Percentiles rank a stretch among this genome's conserved stretches.
Evolutionary conservation across 2,797 vertebrate species (phyloP).

Genomic region (Fundulus diaphanus): DNA sequence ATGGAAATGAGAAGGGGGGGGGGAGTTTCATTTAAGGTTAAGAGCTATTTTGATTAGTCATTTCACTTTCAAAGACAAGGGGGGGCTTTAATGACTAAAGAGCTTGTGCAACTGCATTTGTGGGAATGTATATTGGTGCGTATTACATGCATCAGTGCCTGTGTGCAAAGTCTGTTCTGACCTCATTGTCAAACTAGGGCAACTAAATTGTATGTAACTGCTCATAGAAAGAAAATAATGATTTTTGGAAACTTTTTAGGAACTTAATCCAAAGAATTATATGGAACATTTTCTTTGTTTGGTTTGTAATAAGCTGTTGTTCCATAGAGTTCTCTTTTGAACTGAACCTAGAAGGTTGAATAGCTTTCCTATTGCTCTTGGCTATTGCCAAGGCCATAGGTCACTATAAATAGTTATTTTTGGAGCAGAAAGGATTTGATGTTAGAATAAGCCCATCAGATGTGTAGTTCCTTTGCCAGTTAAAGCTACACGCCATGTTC

Average conservation of each 20-base stretch:
- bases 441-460: not conserved
- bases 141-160: not conserved
- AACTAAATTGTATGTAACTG: not conserved
- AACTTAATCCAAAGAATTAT: not conserved
- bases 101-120: conserved; percentile 15
- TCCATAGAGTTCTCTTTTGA: not conserved
- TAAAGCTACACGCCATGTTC: too few species aligned
- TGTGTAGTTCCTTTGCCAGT: too few species aligned
- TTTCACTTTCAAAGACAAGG: conserved; percentile 62
- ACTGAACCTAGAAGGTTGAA: not conserved
- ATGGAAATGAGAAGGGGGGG: conserved; percentile 63
- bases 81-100: conserved; percentile 44
- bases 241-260: not conserved
- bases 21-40: conserved; percentile 51
- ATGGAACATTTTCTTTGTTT: not conserved
- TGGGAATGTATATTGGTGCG: not conserved
- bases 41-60: conserved; percentile 29
- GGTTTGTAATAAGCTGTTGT: not conserved
- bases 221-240: not conserved
- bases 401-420: not conserved
- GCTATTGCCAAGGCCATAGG: not conserved
- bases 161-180: not conserved
- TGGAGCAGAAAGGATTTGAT: not conserved
- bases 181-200: not conserved
- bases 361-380: not conserved